Conservation (phyloP, 1,140 invertebrate genomes). For the Melipona quadrifasciata region DNA sequence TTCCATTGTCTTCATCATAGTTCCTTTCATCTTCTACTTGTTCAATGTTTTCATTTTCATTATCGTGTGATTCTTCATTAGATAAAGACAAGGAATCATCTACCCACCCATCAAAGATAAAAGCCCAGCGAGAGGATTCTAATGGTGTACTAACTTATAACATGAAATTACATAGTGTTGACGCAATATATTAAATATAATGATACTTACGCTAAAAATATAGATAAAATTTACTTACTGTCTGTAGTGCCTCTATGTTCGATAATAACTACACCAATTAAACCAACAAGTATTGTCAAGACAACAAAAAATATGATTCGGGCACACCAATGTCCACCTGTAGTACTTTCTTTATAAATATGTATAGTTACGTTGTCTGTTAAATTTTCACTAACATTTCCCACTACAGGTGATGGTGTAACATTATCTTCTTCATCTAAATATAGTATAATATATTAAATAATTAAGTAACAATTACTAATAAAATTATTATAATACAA, state of each 20-base stretch:
- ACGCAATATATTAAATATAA: not conserved
- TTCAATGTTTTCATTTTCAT: slow-evolving; percentile 64
- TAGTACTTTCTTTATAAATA: slow-evolving; percentile 87
- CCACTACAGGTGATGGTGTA: slow-evolving; percentile 64
- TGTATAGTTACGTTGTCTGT: slow-evolving; percentile 88
- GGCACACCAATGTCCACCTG: slow-evolving; percentile 90
- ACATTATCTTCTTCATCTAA: slow-evolving; percentile 77
- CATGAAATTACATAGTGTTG: slow-evolving; percentile 32
- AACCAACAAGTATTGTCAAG: slow-evolving; percentile 86
- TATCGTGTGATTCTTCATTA: slow-evolving; percentile 80
- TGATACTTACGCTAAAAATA: not conserved
- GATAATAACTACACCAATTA: slow-evolving; percentile 89
- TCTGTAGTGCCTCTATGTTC: slow-evolving; percentile 90
- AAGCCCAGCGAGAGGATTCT: slow-evolving; percentile 87
- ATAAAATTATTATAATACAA: not conserved
- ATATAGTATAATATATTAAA: slow-evolving; percentile 51
- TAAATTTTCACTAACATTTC: slow-evolving; percentile 70
- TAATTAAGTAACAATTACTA: not conserved
- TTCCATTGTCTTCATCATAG: slow-evolving; percentile 30
- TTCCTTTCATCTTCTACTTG: slow-evolving; percentile 57
- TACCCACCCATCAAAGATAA: slow-evolving; percentile 90
- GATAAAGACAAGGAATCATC: slow-evolving; percentile 83
- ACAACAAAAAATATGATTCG: slow-evolving; percentile 91
- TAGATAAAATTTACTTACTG: slow-evolving; percentile 83
- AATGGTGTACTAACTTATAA: slow-evolving; percentile 87